Percentiles rank a stretch among this genome's conserved stretches.
phyloP scores from a whole-genome alignment of 2,888 invertebrate species.

The Trilocha varians region DNA sequence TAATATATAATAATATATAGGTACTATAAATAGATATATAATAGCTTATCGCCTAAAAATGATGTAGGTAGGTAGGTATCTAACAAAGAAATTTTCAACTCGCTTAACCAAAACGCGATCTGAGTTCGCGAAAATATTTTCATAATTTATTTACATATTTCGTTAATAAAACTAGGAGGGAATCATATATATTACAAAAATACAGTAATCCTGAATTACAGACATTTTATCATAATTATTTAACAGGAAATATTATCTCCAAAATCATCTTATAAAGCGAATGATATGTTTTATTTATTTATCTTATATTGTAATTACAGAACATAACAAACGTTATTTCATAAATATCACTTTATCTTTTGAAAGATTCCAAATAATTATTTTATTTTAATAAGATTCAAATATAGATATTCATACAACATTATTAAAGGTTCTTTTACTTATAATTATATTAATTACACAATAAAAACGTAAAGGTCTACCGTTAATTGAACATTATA shows the following conservation, averaged over 20 bases:
- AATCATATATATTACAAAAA: slow-evolving; percentile 17
- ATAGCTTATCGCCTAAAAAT: too few relatives aligned
- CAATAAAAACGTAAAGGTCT: neutral
- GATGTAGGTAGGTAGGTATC: neutral
- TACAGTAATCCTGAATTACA: slow-evolving; percentile 17
- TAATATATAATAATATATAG: too few relatives aligned
- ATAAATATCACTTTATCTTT: slow-evolving; percentile 46
- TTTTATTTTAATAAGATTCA: too few relatives aligned
- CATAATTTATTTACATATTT: neutral
- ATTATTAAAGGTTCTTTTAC: neutral
- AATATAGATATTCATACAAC: too few relatives aligned
- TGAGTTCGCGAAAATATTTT: neutral
- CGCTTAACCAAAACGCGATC: neutral
- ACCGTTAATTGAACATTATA: slow-evolving; percentile 2
- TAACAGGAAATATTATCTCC: slow-evolving; percentile 37
- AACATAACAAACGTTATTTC: slow-evolving; percentile 31
- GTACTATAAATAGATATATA: too few relatives aligned
- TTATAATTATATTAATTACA: neutral
- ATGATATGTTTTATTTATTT: slow-evolving; percentile 63
- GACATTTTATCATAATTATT: slow-evolving; percentile 22
- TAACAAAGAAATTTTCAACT: neutral
- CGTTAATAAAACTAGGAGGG: slow-evolving; percentile 33
- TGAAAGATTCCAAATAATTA: slow-evolving; percentile 11
- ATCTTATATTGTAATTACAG: slow-evolving; percentile 49
- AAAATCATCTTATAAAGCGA: slow-evolving; percentile 64